Percentiles rank a stretch among this genome's conserved stretches.
Evolutionary conservation across 2,113 vertebrate species (phyloP).

Genomic region (Dolichotis patagonum): DNA sequence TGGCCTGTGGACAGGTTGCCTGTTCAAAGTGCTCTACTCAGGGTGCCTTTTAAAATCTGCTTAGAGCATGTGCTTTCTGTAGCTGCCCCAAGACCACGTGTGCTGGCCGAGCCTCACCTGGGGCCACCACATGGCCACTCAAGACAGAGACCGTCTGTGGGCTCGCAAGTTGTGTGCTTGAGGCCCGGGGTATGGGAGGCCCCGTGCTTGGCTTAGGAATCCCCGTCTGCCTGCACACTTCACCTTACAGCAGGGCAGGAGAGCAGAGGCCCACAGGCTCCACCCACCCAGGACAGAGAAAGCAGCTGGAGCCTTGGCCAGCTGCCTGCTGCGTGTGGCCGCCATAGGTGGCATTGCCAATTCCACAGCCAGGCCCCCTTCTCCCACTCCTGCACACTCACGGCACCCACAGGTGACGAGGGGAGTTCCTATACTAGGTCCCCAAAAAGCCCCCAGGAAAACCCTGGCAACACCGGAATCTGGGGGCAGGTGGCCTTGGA

Average conservation of each 20-base stretch:
- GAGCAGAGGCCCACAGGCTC: too few species aligned
- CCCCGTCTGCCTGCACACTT: accelerated
- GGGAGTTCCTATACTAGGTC: not conserved
- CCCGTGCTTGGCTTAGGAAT: not conserved
- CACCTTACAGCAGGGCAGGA: not conserved
- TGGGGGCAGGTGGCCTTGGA: not conserved
- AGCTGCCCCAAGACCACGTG: not conserved
- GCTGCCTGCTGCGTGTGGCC: not conserved
- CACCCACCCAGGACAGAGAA: not conserved
- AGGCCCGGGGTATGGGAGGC: not conserved
- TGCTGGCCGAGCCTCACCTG: not conserved
- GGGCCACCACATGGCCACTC: too few species aligned
- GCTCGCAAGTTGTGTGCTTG: not conserved
- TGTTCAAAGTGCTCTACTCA: not conserved
- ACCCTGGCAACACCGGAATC: not conserved
- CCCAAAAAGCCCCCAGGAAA: not conserved
- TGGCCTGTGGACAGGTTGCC: not conserved
- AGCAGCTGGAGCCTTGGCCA: not conserved
- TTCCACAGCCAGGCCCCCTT: not conserved
- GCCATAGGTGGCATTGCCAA: accelerated
- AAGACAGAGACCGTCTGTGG: not conserved
- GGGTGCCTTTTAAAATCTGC: not conserved
- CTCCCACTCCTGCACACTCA: not conserved
- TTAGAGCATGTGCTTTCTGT: not conserved
- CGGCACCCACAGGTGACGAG: not conserved